These are phyloP conservation scores for Cyaniris semiargus DNA, from an alignment of 2,888 invertebrate genomes.

Conservation along the genomic window DNA sequence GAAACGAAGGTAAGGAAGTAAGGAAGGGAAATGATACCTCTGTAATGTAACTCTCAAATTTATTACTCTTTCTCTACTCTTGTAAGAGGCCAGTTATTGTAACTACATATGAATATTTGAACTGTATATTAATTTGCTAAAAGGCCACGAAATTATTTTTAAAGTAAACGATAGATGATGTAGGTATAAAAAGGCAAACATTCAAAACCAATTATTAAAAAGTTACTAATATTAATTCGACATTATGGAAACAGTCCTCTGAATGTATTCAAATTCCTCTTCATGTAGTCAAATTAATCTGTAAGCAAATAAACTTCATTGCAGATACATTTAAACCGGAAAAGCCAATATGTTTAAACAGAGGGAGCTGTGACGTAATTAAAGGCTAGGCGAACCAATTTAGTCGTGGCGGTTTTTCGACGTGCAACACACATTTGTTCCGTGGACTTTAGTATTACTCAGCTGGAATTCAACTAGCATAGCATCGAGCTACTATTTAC, in stretches of 20 bases:
- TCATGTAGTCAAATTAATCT: not conserved
- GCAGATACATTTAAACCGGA: not conserved
- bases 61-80: too few relatives aligned
- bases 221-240: not conserved
- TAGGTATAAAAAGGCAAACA: not conserved
- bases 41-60: too few relatives aligned
- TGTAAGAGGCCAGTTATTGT: too few relatives aligned
- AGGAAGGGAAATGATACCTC: too few relatives aligned
- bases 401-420: slow-evolving; percentile 6
- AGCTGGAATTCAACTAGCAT: not conserved
- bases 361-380: slow-evolving; percentile 2
- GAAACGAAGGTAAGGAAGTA: too few relatives aligned
- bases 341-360: slow-evolving; percentile 24
- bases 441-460: not conserved
- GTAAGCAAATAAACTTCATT: slow-evolving; percentile 1
- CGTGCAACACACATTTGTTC: not conserved
- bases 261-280: too few relatives aligned
- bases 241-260: not conserved
- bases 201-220: too few relatives aligned
- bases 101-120: too few relatives aligned
- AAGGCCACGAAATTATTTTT: too few relatives aligned
- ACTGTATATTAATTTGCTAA: too few relatives aligned
- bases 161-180: too few relatives aligned
- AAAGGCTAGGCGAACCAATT: slow-evolving; percentile 5
- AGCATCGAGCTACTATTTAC: not conserved